Evolutionary conservation across 1,140 invertebrate genomes (phyloP).

Genomic region (Ceratosolen solmsi): DNA sequence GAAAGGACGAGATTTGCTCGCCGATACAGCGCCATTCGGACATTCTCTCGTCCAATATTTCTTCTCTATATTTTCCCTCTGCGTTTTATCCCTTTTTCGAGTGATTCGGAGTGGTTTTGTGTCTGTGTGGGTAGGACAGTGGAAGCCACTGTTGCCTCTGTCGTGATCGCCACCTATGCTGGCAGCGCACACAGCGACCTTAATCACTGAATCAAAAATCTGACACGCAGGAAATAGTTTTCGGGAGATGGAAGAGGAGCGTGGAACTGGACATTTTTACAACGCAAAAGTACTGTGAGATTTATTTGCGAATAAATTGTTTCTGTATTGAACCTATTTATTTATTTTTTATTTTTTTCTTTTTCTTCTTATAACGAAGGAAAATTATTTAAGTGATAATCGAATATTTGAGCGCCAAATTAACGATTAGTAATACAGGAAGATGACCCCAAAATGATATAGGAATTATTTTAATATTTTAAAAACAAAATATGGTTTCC

Average conservation of each 20-base stretch:
- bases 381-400: not conserved
- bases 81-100: not conserved
- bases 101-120: constrained; percentile 8
- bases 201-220: constrained; percentile 28
- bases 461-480: not conserved
- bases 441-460: too few relatives aligned
- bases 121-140: too few relatives aligned
- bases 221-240: constrained; percentile 7
- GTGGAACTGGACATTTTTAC: not conserved
- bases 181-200: not conserved
- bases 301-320: not conserved
- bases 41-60: not conserved
- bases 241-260: not conserved
- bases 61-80: constrained; percentile 11
- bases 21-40: not conserved
- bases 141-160: too few relatives aligned
- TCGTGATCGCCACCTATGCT: not conserved
- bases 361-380: not conserved
- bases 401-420: not conserved
- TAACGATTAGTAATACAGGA: too few relatives aligned
- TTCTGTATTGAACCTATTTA: too few relatives aligned
- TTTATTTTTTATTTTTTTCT: too few relatives aligned
- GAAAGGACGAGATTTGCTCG: not conserved
- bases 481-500: not conserved
- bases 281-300: not conserved